Evolutionary conservation across 2,797 vertebrate species (phyloP), one percentile per base, ranked within the genome.

Genomic region (Liparis tanakae): DNA sequence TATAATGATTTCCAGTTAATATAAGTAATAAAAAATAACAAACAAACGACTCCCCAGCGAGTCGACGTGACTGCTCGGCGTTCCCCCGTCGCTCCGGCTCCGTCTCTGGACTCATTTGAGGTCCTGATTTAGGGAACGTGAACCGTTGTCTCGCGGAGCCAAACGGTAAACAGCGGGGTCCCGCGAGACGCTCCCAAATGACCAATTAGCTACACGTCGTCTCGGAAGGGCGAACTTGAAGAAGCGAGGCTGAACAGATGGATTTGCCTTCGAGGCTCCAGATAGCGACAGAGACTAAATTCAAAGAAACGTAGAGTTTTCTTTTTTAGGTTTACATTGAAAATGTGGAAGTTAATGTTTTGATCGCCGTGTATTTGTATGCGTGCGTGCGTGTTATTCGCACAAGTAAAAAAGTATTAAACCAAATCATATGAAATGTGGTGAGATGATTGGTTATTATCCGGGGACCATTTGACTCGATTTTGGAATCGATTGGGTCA

Each of bases 201-300:
- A 89, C 91, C 91, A 94, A 94, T 93, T 93, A 94, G 81, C 77
- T 75, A 63, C 70, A 72, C 75, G 74, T 88, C 79, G 80, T 89
- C 83, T 81, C 68, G 83, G 84, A 81, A 84, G 83, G 64, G 22
- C 85, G 85, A 85, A 79, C 64, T 80, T 86, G 85, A 80, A 77
- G 69, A 86, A 43, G 78, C 44, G 3, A 79, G 50, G 61, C 74
- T 85, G 50, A 81, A 75, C 79, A 80, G 73, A 83, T 76, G 78
- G 50, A 62, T 63, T 67, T 51, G 36, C 44, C 51, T 60, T 59
- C 8, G 33, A 59, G 30, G 33, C n/a, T 70, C 62, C 22, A 69
- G 65, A 57, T 14, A 25, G 20, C 58, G 43, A 6, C 43, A 7
- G 17, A 57, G 37, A 41, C 46, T 67, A 44, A 41, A 44, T 78